These are phyloP conservation scores for Oxytorus armatus DNA, from an alignment of 2,888 invertebrate genomes.

Conservation along the genomic window DNA sequence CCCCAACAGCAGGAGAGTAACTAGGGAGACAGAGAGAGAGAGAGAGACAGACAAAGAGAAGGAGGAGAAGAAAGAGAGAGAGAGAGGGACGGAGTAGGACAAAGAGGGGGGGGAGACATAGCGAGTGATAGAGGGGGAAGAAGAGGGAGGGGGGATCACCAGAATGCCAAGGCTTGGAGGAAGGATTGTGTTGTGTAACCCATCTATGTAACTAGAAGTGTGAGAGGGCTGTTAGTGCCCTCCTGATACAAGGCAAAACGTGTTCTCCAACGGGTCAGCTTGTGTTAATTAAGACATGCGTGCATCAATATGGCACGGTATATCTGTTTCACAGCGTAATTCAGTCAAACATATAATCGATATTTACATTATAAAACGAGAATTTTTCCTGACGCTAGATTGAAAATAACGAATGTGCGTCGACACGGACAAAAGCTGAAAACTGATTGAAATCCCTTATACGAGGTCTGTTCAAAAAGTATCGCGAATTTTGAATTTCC, in stretches of 20 bases:
- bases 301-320: slow-evolving; percentile 30
- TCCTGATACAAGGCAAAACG: slow-evolving; percentile 62
- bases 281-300: slow-evolving; percentile 53
- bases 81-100: no score
- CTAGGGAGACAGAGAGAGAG: no score
- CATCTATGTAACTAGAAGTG: slow-evolving; percentile 52
- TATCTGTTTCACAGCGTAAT: slow-evolving; percentile 17
- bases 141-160: slow-evolving; percentile 39
- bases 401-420: no score
- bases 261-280: slow-evolving; percentile 57
- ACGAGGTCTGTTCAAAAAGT: no score
- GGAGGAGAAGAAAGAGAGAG: no score
- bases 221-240: slow-evolving; percentile 61
- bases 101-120: no score
- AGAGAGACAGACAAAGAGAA: no score
- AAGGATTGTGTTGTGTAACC: slow-evolving; percentile 25
- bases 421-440: no score
- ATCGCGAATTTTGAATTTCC: no score
- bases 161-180: not conserved
- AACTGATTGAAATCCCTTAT: no score
- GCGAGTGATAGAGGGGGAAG: no score
- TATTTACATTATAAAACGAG: not conserved
- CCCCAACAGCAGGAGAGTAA: not conserved
- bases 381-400: no score
- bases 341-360: slow-evolving; percentile 15